These are phyloP conservation scores for Bimastos eiseni DNA, from an alignment of 2,888 invertebrate species.

Conservation along the genomic window DNA sequence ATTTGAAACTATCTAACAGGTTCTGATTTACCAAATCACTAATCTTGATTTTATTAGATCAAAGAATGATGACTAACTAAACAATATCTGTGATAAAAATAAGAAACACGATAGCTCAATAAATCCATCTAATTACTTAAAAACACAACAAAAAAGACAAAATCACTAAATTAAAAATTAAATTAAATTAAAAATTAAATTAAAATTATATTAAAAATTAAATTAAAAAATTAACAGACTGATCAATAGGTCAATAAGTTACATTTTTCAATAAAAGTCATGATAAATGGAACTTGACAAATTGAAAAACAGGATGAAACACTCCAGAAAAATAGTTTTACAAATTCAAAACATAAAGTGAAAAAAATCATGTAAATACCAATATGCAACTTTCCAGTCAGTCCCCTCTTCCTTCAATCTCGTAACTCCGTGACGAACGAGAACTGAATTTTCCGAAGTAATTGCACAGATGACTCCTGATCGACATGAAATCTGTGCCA, in stretches of 20 bases:
- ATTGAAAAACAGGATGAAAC: neutral
- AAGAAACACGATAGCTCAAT: too few relatives aligned
- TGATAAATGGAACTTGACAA: neutral
- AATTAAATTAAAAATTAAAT: too few relatives aligned
- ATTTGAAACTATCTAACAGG: too few relatives aligned
- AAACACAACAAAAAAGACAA: too few relatives aligned
- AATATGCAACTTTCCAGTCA: neutral
- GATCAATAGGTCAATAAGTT: neutral
- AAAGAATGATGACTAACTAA: too few relatives aligned
- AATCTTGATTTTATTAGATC: too few relatives aligned
- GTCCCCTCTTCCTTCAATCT: conserved; percentile 7
- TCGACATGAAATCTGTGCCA: neutral
- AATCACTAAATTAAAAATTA: too few relatives aligned
- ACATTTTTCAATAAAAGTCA: neutral
- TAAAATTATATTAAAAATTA: too few relatives aligned
- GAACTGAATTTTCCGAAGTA: neutral
- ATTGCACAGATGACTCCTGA: neutral
- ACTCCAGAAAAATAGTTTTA: neutral
- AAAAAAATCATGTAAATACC: neutral
- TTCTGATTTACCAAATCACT: too few relatives aligned
- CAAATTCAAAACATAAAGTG: neutral
- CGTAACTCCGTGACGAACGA: conserved; percentile 20
- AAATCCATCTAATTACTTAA: too few relatives aligned
- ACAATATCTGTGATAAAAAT: too few relatives aligned
- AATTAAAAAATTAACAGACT: neutral